Percentiles rank a stretch among this genome's conserved stretches.
Conservation (phyloP, 2,797 vertebrate genomes). For the Vespertilio murinus region DNA sequence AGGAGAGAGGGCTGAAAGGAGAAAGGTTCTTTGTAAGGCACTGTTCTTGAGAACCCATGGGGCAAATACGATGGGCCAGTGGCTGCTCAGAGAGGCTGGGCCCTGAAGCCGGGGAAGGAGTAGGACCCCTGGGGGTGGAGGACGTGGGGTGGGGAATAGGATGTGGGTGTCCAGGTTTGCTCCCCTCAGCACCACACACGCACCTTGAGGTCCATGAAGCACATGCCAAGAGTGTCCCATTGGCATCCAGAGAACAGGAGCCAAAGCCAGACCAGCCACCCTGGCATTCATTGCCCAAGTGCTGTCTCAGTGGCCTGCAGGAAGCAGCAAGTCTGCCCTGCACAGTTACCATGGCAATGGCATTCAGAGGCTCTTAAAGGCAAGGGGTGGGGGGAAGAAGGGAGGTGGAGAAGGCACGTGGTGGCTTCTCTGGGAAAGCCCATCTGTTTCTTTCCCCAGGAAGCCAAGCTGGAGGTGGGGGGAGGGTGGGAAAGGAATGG, state of each 20-base stretch:
- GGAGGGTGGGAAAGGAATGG: not conserved
- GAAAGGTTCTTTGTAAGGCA: not conserved
- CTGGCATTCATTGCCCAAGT: not conserved
- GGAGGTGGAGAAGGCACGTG: constrained; percentile 21
- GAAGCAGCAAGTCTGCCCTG: constrained; percentile 17
- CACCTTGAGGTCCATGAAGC: not conserved
- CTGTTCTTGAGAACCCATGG: not conserved
- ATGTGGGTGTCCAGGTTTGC: not conserved
- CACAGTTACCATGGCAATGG: constrained; percentile 18
- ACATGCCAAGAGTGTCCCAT: not conserved
- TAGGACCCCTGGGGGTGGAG: accelerated
- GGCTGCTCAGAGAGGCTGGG: not conserved
- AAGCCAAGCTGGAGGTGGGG: not conserved
- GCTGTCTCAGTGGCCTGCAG: not conserved
- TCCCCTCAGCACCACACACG: not conserved
- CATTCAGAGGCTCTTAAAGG: not conserved
- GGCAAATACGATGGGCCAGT: no score
- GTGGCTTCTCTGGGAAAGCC: constrained; percentile 41
- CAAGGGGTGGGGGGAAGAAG: not conserved
- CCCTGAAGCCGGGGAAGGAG: not conserved
- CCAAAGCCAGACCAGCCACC: not conserved
- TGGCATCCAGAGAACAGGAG: not conserved
- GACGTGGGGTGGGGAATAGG: not conserved
- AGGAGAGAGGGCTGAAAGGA: not conserved
- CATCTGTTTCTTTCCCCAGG: not conserved